These are phyloP conservation scores for Pholis gunnellus DNA, from an alignment of 2,113 vertebrate species.

Conservation along the genomic window DNA sequence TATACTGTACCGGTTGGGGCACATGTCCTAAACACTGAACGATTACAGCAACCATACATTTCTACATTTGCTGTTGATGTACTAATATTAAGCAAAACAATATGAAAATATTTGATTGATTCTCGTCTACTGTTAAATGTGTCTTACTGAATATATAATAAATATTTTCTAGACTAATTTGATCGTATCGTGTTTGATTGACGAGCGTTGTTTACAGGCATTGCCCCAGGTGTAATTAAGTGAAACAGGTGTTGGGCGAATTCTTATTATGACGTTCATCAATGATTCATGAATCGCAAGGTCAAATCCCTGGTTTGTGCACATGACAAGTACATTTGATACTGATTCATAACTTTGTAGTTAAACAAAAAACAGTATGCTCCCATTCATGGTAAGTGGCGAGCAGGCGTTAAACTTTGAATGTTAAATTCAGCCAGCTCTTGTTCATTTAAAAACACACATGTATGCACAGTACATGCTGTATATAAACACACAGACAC, in stretches of 20 bases:
- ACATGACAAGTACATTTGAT: constrained; percentile 31
- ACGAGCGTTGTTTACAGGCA: constrained; percentile 32
- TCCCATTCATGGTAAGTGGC: constrained; percentile 14
- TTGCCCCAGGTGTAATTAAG: constrained; percentile 36
- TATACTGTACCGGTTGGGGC: neutral
- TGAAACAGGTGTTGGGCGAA: constrained; percentile 43
- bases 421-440: constrained; percentile 29
- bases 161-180: neutral
- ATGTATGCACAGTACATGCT: constrained; percentile 29
- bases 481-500: constrained; percentile 27
- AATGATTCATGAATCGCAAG: constrained; percentile 64
- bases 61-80: neutral
- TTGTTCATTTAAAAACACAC: constrained; percentile 7
- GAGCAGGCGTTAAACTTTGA: constrained; percentile 39
- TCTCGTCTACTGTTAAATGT: constrained; percentile 2
- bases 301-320: constrained; percentile 43
- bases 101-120: neutral
- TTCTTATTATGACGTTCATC: constrained; percentile 54
- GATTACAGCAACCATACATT: neutral
- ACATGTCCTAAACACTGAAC: neutral
- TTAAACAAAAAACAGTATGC: constrained; percentile 11
- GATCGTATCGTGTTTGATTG: constrained; percentile 14
- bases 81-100: neutral
- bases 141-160: neutral
- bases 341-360: constrained; percentile 51